Percentiles rank a stretch among this genome's conserved stretches.
Evolutionary conservation across 2,113 vertebrate species (phyloP).

Genomic region (Bos indicus): DNA sequence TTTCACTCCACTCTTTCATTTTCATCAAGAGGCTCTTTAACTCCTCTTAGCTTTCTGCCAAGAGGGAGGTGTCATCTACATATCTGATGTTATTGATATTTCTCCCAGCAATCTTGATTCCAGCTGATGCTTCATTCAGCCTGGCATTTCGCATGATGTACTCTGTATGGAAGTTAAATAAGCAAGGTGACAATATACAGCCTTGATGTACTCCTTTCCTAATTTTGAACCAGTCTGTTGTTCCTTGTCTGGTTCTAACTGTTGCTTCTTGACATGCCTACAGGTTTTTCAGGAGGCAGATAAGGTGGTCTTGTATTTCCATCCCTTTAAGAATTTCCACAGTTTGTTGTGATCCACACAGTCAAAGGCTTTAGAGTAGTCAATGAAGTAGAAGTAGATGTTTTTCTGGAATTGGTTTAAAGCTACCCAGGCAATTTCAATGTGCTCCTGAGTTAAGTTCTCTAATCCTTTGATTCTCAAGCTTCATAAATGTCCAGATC

Average conservation of each 20-base stretch:
- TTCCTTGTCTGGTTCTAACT: background rate
- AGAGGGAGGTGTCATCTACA: background rate
- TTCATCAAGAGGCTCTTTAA: background rate
- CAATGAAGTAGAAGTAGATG: background rate
- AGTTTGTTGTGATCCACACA: background rate
- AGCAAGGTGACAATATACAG: background rate
- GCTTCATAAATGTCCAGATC: background rate
- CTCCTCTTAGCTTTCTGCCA: background rate
- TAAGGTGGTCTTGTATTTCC: background rate
- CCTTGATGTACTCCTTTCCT: background rate
- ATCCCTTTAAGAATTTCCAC: background rate
- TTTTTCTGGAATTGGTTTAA: background rate
- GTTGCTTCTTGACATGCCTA: background rate
- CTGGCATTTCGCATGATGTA: background rate
- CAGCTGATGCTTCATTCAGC: background rate
- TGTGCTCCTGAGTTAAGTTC: background rate
- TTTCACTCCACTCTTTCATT: background rate
- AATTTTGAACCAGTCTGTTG: background rate
- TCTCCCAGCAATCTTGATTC: background rate
- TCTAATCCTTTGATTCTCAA: background rate
- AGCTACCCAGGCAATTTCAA: background rate
- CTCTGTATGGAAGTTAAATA: background rate
- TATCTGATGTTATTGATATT: background rate
- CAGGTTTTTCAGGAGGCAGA: background rate
- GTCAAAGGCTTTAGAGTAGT: background rate